These are phyloP conservation scores for Hippocampus zosterae DNA, from an alignment of 2,113 vertebrate genomes.

Conservation along the genomic window DNA sequence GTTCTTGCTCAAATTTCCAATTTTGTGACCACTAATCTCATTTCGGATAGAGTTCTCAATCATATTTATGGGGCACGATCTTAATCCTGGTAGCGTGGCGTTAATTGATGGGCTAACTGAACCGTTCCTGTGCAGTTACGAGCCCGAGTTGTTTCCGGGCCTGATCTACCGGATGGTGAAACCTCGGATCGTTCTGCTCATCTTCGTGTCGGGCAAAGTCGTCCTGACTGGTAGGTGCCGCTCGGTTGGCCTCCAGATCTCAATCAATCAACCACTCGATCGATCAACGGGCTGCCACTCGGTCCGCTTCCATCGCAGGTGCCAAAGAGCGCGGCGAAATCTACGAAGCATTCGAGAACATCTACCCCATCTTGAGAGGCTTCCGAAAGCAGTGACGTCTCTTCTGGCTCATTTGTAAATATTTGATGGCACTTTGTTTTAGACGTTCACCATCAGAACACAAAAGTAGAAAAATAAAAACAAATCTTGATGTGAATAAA, in stretches of 20 bases:
- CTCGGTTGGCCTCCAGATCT: neutral
- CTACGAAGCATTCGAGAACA: slow-evolving; percentile 96
- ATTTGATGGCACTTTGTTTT: neutral
- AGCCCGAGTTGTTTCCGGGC: slow-evolving; percentile 95
- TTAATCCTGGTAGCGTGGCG: neutral
- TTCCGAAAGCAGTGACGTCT: slow-evolving; percentile 80
- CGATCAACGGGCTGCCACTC: too few species aligned
- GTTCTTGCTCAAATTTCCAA: neutral
- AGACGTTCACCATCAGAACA: neutral
- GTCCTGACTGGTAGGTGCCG: slow-evolving; percentile 83
- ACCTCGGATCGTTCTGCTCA: slow-evolving; percentile 91
- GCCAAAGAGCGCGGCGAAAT: slow-evolving; percentile 93
- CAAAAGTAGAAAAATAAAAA: neutral
- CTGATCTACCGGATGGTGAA: slow-evolving; percentile 98
- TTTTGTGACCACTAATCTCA: neutral
- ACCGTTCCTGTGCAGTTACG: slow-evolving; percentile 75
- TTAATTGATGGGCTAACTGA: neutral
- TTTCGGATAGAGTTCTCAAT: neutral
- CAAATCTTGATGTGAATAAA: too few species aligned
- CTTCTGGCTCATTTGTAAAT: slow-evolving; percentile 10
- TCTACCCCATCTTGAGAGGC: slow-evolving; percentile 92
- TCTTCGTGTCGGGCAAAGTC: slow-evolving; percentile 97
- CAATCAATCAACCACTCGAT: neutral
- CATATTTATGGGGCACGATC: neutral
- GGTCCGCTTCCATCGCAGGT: slow-evolving; percentile 67